Evolutionary conservation across 2,113 vertebrate genomes (phyloP), one percentile per base, ranked within the genome.

Genomic region (Hucho hucho): DNA sequence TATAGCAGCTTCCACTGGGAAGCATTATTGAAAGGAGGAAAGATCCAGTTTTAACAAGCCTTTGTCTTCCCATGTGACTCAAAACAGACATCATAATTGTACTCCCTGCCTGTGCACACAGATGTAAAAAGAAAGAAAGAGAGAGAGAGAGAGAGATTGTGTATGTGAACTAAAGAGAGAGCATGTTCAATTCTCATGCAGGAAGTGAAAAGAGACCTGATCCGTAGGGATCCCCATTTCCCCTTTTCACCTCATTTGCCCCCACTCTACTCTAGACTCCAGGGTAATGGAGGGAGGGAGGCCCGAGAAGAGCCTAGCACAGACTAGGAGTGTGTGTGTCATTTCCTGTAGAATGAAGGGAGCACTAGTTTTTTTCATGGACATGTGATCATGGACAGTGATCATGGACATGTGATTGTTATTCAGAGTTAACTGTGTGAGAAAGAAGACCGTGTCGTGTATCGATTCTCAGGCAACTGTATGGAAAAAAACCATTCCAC

Each of bases 401-500:
- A 32, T 32, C 84, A 67, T 89, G 88, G 83, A 82, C 79, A 82
- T 78, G 81, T 49, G 81, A 66, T 90, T 80, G 70, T 87, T 79
- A 82, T 82, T 87, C 83, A 43, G 86, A 80, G 80, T 82, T 84
- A 72, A 49, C 43, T 87, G 87, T 92, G 90, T 90, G 92, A 91
- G 90, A 92, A 90, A 89, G 71, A 73, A 74, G 79, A 69, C 11
- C 70, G 68, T 25, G 56, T 65, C 16, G 59, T 84, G 78, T 77
- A 79, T 88, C 72, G 88, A 88, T 93, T 93, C 92, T 93, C 92
- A 93, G 89, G 92, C 85, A 86, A 88, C 79, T 80, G 72, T 83
- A 82, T 93, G 91, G 88, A 91, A 92, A 92, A 91, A 92, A 92
- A 88, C 72, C 73, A 65, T 70, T 56, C 24, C 68, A 81, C 82